phyloP scores from a whole-genome alignment of 2,113 vertebrate species.

The Leptobrachium ailaonicum region DNA sequence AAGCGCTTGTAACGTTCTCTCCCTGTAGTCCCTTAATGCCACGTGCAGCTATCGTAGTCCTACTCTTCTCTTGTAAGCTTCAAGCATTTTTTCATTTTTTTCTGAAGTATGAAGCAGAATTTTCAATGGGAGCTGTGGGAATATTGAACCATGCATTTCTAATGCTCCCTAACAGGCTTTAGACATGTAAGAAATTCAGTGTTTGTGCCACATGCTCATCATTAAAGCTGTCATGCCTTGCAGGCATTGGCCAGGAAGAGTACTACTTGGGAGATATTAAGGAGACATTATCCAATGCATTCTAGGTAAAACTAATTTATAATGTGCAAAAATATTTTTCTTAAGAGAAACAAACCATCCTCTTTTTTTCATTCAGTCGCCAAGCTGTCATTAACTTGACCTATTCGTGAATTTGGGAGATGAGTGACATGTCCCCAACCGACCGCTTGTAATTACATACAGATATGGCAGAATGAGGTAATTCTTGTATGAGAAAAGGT shows the following conservation, averaged over 20 bases:
- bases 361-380: too few relatives aligned
- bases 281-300: too few relatives aligned
- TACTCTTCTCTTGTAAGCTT: background rate
- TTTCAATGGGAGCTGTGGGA: background rate
- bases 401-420: too few relatives aligned
- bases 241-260: slow-evolving; percentile 21
- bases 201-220: background rate
- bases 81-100: background rate
- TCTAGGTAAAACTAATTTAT: too few relatives aligned
- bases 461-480: too few relatives aligned
- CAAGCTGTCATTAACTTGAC: too few relatives aligned
- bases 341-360: too few relatives aligned
- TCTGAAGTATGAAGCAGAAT: background rate
- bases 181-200: background rate
- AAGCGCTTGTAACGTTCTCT: background rate
- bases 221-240: slow-evolving; percentile 18
- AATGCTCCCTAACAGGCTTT: background rate
- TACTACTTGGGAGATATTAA: slow-evolving; percentile 22
- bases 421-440: too few relatives aligned
- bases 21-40: too few relatives aligned
- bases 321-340: too few relatives aligned
- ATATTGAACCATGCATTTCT: background rate
- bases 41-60: background rate
- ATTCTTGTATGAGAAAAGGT: too few relatives aligned
- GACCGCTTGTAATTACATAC: too few relatives aligned